Percentiles rank a stretch among this genome's conserved stretches.
phyloP scores from a whole-genome alignment of 2,113 vertebrate genomes.

The Erythrocercus mccallii region DNA sequence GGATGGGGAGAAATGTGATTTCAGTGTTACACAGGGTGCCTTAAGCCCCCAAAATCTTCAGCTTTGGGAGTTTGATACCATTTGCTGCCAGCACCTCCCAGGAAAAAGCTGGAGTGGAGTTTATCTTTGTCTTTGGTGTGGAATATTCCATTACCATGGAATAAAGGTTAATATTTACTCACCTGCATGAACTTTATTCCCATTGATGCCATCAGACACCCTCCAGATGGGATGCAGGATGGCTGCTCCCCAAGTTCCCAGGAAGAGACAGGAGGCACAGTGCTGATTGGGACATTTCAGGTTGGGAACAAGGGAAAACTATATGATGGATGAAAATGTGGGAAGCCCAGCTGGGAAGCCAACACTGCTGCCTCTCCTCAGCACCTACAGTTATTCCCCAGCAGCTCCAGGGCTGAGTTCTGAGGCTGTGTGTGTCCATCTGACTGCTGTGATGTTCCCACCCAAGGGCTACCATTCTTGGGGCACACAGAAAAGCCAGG shows the following conservation, averaged over 20 bases:
- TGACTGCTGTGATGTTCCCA: background rate
- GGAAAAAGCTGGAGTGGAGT: background rate
- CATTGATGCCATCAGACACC: background rate
- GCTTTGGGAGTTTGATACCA: background rate
- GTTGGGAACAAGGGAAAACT: background rate
- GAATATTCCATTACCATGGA: background rate
- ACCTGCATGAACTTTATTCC: background rate
- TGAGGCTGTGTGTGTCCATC: background rate
- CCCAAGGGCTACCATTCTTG: background rate
- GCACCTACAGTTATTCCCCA: background rate
- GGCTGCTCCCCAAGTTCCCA: background rate
- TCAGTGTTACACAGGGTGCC: background rate
- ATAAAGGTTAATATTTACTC: background rate
- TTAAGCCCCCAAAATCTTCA: background rate
- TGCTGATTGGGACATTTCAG: fast-evolving
- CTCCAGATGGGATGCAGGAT: background rate
- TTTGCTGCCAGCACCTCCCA: background rate
- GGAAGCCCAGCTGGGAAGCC: background rate
- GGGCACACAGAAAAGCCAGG: background rate
- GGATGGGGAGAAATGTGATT: background rate
- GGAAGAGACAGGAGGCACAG: background rate
- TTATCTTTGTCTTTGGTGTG: background rate
- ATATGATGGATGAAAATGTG: background rate
- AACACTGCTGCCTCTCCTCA: background rate
- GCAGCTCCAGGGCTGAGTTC: background rate